These are phyloP conservation scores for Mesoclemmys tuberculata DNA, from an alignment of 2,113 vertebrate genomes.

Conservation along the genomic window DNA sequence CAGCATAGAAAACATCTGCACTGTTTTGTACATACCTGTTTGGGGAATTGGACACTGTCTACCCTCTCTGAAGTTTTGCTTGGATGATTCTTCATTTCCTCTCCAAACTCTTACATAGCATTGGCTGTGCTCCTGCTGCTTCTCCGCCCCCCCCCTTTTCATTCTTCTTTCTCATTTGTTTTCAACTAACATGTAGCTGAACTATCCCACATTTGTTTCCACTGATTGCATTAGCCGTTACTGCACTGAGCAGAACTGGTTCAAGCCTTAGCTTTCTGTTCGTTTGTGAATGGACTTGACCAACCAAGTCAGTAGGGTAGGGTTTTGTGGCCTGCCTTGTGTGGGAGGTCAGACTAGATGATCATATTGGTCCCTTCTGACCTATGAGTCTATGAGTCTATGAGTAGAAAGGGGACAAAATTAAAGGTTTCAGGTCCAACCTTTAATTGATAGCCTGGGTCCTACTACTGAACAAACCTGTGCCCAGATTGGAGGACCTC, in stretches of 20 bases:
- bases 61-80: fast-evolving
- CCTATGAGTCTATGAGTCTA: too few relatives aligned
- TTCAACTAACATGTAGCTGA: neutral
- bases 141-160: fast-evolving
- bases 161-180: neutral
- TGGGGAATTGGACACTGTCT: neutral
- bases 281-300: neutral
- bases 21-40: neutral
- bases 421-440: neutral
- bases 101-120: neutral
- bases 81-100: neutral
- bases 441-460: neutral
- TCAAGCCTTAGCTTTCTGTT: neutral
- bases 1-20: neutral
- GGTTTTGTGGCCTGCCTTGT: too few relatives aligned
- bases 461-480: neutral
- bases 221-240: neutral
- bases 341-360: too few relatives aligned
- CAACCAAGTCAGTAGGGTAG: neutral
- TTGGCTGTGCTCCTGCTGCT: neutral
- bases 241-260: neutral
- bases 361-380: too few relatives aligned
- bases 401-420: neutral
- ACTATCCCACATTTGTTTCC: neutral
- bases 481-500: fast-evolving